Evolutionary conservation across 2,888 invertebrate species (phyloP), one percentile per base, ranked within the genome.

Genomic region (Notocelia uddmanniana): DNA sequence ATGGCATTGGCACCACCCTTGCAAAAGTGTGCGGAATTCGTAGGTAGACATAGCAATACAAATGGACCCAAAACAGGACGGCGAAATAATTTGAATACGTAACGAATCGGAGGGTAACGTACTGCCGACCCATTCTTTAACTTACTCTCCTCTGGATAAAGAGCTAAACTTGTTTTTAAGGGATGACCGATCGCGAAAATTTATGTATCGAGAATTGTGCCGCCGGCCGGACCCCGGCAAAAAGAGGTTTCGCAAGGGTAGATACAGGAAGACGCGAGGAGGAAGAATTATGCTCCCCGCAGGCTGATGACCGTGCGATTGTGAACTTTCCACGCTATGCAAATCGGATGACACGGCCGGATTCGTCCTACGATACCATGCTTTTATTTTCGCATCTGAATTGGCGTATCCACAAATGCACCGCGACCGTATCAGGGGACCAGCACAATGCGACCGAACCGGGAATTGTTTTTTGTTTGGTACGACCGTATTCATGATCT

Each of bases 151-250:
- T 83, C 82, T 81, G 90, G 89, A 93, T 93, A 91, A 92, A 93
- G 92, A 92, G 93, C 91, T 92, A 90, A 93, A 93, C 92, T 92
- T 92, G 92, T 92, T 92, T 93, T 94, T 91, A 93, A 93, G 93
- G 94, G 94, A 94, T 93, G 94, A 92, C 94, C 94, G 92, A 90
- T 91, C 87, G 90, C 89, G 88, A 83, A 91, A 93, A 94, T 94
- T 91, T 94, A 93, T 94, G 93, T 93, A 93, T 92, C 91, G 89
- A 85, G 85, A 87, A 89, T 88, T 89, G 78, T 81, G 93, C 93
- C 92, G 91, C 86, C 89, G 93, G 92, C 88, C 83, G 87, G 85
- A 83, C 86, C 84, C 85, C 82, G 80, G 82, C 89, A 90, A 92
- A 93, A 93, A 91, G 89, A 89, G 90, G 87, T 87, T 83, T 81